A percentile compares a stretch with the other conserved stretches of the same genome.
phyloP scores from a whole-genome alignment of 2,888 invertebrate species.

The Pyrocoelia pectoralis region DNA sequence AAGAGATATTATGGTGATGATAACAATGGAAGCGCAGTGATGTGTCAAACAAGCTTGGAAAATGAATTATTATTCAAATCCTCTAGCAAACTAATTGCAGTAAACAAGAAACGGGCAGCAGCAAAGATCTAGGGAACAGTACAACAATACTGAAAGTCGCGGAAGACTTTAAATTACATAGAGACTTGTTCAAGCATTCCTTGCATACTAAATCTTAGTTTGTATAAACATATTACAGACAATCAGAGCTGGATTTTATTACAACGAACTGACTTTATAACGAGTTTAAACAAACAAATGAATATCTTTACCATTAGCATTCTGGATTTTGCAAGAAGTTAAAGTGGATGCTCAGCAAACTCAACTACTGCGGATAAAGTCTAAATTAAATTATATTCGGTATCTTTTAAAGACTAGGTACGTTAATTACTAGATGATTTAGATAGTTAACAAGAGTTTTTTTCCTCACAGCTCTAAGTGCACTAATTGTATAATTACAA shows the following conservation, averaged over 20 bases:
- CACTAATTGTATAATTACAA: not conserved
- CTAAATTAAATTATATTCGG: slow-evolving; percentile 15
- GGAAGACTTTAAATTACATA: slow-evolving; percentile 55
- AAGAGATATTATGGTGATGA: slow-evolving; percentile 31
- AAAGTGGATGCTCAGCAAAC: slow-evolving; percentile 10
- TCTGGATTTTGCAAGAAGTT: slow-evolving; percentile 31
- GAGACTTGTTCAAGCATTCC: slow-evolving; percentile 52
- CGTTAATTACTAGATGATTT: slow-evolving; percentile 12
- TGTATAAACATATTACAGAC: slow-evolving; percentile 57
- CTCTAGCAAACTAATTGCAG: slow-evolving; percentile 55
- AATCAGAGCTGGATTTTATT: slow-evolving; percentile 54
- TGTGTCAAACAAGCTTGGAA: slow-evolving; percentile 53
- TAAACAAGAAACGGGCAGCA: slow-evolving; percentile 56
- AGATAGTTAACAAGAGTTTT: slow-evolving; percentile 2
- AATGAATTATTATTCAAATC: slow-evolving; percentile 58
- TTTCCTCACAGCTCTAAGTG: not conserved
- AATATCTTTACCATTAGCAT: slow-evolving; percentile 43
- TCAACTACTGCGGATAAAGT: slow-evolving; percentile 8
- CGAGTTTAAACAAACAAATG: slow-evolving; percentile 49
- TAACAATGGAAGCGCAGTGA: slow-evolving; percentile 48
- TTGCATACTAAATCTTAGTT: slow-evolving; percentile 57
- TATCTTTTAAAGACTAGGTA: slow-evolving; percentile 5
- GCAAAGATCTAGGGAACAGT: slow-evolving; percentile 44
- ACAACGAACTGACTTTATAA: slow-evolving; percentile 53
- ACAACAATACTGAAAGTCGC: slow-evolving; percentile 50